phyloP scores from a whole-genome alignment of 1,140 invertebrate species.

The Sminthurinus signatus region DNA sequence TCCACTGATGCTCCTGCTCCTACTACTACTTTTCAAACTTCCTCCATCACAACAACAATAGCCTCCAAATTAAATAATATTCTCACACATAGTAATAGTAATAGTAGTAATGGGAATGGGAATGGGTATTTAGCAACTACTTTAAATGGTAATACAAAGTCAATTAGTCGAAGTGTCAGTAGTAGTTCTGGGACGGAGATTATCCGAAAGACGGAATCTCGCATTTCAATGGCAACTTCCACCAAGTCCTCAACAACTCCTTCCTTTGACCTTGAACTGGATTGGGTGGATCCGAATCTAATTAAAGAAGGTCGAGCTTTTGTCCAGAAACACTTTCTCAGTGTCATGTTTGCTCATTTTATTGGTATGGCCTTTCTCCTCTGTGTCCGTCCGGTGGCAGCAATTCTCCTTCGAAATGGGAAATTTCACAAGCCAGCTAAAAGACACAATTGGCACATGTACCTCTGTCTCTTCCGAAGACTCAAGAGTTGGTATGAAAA shows the following conservation, averaged over 20 bases:
- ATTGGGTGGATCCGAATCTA: constrained; percentile 26
- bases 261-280: constrained; percentile 6
- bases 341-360: constrained; percentile 37
- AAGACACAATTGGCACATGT: constrained; percentile 5
- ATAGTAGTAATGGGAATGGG: too few relatives aligned
- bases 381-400: constrained; percentile 29
- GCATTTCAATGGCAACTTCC: background rate
- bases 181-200: background rate
- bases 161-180: background rate
- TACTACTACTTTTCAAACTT: too few relatives aligned
- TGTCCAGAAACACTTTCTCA: constrained; percentile 29
- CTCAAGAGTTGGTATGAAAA: constrained; percentile 10
- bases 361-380: constrained; percentile 32
- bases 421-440: background rate
- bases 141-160: too few relatives aligned
- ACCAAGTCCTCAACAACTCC: too few relatives aligned
- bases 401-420: constrained; percentile 22
- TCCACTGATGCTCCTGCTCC: too few relatives aligned
- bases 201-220: background rate
- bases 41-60: too few relatives aligned
- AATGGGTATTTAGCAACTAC: too few relatives aligned
- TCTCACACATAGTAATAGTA: too few relatives aligned
- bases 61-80: too few relatives aligned
- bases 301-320: constrained; percentile 27
- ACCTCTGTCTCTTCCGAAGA: background rate